These are phyloP conservation scores for Tenthredo amoena DNA, from an alignment of 2,888 invertebrate genomes.

Conservation along the genomic window DNA sequence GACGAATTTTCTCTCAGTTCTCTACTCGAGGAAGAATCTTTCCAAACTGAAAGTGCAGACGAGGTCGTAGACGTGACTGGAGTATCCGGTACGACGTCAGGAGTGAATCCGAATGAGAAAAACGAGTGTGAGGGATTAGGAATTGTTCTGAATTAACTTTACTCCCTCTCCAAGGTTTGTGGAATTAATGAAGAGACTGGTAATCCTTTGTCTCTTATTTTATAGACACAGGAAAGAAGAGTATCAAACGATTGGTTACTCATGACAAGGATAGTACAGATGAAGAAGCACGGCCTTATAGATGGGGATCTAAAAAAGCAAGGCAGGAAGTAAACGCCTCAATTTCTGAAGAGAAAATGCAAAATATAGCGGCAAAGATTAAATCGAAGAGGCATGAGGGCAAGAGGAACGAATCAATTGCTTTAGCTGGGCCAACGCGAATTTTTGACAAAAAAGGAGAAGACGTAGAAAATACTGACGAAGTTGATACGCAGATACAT, in stretches of 20 bases:
- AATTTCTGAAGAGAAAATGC: not conserved
- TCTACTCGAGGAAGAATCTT: slow-evolving; percentile 40
- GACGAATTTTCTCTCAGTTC: slow-evolving; percentile 55
- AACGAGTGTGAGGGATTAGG: slow-evolving; percentile 7
- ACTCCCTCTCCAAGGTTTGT: not conserved
- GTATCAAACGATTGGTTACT: slow-evolving; percentile 19
- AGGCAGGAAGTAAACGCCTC: slow-evolving; percentile 1
- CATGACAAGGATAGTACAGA: not conserved
- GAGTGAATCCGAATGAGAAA: slow-evolving; percentile 29
- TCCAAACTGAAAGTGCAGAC: slow-evolving; percentile 34
- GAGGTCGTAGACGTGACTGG: slow-evolving; percentile 59
- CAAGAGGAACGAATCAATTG: not conserved
- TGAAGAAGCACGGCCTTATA: not conserved
- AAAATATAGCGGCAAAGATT: not conserved
- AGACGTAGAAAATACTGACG: not conserved
- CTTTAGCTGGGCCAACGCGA: not conserved
- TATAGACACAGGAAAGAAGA: slow-evolving; percentile 4
- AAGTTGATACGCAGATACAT: not conserved
- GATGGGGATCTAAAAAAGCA: slow-evolving; percentile 14
- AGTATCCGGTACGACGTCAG: slow-evolving; percentile 52
- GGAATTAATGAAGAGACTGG: not conserved
- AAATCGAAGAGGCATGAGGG: not conserved
- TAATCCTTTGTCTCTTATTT: not conserved
- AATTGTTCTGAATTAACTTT: not conserved
- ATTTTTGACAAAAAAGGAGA: not conserved